Evolutionary conservation across 1,140 invertebrate species (phyloP).

Genomic region (Papilio xuthus): DNA sequence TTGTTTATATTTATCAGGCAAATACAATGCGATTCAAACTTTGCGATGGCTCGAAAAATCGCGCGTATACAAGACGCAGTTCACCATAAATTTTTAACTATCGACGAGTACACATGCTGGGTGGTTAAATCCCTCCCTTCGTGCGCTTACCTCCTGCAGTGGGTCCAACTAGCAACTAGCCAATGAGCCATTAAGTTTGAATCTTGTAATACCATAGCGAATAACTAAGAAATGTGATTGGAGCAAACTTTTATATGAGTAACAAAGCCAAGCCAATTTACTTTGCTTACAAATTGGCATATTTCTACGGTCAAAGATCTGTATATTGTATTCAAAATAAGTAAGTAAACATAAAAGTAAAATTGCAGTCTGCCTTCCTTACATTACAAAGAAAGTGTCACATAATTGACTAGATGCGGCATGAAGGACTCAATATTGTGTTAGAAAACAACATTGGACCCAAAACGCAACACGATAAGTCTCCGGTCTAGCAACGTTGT

Average conservation of each 20-base stretch:
- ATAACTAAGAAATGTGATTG: background rate
- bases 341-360: too few species aligned
- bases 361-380: too few species aligned
- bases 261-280: conserved; percentile 20
- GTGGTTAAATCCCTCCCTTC: too few species aligned
- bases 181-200: background rate
- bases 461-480: background rate
- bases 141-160: too few species aligned
- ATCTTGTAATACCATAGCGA: background rate
- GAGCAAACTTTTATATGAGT: conserved; percentile 17
- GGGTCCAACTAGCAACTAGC: too few species aligned
- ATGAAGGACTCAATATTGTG: too few species aligned
- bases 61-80: background rate
- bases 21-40: background rate
- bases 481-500: background rate
- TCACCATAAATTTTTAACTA: background rate
- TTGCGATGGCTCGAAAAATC: background rate
- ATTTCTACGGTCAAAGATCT: background rate
- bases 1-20: conserved; percentile 26
- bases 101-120: too few species aligned
- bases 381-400: too few species aligned
- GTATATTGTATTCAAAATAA: background rate
- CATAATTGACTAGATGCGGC: too few species aligned
- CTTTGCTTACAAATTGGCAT: conserved; percentile 33
- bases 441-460: too few species aligned